These are phyloP conservation scores for Heteronetta atricapilla DNA, from an alignment of 2,113 vertebrate species.

Conservation along the genomic window DNA sequence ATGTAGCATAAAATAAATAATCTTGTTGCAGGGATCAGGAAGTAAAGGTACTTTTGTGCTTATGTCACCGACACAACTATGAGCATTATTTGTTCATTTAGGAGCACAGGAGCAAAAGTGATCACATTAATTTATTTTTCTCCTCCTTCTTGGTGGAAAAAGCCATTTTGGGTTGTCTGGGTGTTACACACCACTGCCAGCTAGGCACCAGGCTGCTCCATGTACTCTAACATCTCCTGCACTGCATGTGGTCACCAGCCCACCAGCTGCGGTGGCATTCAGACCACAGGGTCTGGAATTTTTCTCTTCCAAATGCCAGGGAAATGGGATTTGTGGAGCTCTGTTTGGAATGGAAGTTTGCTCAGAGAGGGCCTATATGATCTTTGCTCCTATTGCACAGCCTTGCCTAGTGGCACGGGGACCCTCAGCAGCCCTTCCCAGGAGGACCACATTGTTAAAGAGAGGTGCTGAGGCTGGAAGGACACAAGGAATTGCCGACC, in stretches of 20 bases:
- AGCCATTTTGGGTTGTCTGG: neutral
- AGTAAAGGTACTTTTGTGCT: neutral
- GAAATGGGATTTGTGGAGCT: neutral
- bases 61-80: neutral
- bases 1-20: neutral
- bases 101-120: neutral
- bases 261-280: neutral
- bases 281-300: neutral
- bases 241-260: neutral
- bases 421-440: neutral
- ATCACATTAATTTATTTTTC: neutral
- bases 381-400: neutral
- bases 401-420: neutral
- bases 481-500: neutral
- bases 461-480: neutral
- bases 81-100: neutral
- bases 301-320: neutral
- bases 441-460: accelerated
- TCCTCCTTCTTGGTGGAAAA: neutral
- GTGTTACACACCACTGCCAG: neutral
- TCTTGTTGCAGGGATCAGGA: neutral
- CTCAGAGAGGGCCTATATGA: neutral
- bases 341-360: neutral
- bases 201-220: neutral
- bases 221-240: neutral